phyloP scores from a whole-genome alignment of 2,113 vertebrate genomes.

The Jaculus jaculus region DNA sequence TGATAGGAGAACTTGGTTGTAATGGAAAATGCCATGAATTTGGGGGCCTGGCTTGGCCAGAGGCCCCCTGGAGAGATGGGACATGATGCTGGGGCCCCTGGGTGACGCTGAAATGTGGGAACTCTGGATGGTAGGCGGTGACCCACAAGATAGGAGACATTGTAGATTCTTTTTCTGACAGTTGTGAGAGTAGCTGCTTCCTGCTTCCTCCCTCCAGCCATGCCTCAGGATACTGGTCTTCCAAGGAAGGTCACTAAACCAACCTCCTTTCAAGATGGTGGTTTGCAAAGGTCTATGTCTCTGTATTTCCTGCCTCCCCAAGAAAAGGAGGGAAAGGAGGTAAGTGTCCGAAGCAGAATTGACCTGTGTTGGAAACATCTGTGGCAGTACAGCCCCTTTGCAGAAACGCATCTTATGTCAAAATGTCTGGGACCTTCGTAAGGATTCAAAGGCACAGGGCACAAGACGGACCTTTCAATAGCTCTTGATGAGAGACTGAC shows the following conservation, averaged over 20 bases:
- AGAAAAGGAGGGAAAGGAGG: background rate
- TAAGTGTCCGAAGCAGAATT: background rate
- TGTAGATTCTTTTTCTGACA: background rate
- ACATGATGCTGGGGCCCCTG: no score
- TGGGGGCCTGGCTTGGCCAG: background rate
- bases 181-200: background rate
- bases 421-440: background rate
- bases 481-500: background rate
- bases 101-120: background rate
- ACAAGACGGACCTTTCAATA: no score
- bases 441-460: background rate
- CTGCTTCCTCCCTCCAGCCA: background rate
- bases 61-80: background rate
- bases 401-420: background rate
- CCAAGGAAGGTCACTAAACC: background rate
- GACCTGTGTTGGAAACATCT: background rate
- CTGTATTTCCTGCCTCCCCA: background rate
- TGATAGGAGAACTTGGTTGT: fast-evolving
- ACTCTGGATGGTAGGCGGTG: background rate
- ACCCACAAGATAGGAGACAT: background rate
- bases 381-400: background rate
- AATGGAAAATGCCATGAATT: background rate
- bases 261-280: background rate
- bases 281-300: background rate
- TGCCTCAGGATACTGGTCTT: background rate